These are phyloP conservation scores for Cistogaster globosa DNA, from an alignment of 2,888 invertebrate species.

Conservation along the genomic window DNA sequence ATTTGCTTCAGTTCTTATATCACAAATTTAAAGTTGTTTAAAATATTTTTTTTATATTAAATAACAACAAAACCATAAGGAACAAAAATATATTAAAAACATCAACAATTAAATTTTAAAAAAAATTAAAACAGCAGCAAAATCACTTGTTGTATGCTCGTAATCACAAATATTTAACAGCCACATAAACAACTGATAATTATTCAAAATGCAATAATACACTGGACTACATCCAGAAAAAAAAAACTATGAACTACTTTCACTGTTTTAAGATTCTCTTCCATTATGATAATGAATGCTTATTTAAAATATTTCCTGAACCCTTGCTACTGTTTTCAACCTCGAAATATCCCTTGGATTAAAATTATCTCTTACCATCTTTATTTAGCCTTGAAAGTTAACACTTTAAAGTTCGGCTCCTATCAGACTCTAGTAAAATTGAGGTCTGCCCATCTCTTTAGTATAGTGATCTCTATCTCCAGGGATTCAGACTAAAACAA, in stretches of 20 bases:
- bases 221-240: slow-evolving; percentile 5
- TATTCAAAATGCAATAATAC: slow-evolving; percentile 37
- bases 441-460: too few relatives aligned
- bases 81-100: slow-evolving; percentile 26
- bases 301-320: too few relatives aligned
- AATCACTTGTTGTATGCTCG: neutral
- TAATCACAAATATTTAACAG: slow-evolving; percentile 9
- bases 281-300: too few relatives aligned
- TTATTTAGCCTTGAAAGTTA: too few relatives aligned
- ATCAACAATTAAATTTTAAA: slow-evolving; percentile 7
- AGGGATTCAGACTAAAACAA: too few relatives aligned
- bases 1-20: slow-evolving; percentile 48
- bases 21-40: slow-evolving; percentile 21
- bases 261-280: too few relatives aligned
- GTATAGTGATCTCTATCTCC: too few relatives aligned
- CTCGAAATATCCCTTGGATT: too few relatives aligned
- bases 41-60: slow-evolving; percentile 24
- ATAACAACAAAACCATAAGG: slow-evolving; percentile 23
- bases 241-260: neutral
- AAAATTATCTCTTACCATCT: too few relatives aligned
- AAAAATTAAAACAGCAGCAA: neutral
- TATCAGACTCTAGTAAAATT: too few relatives aligned
- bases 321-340: too few relatives aligned
- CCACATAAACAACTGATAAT: slow-evolving; percentile 50
- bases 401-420: too few relatives aligned